Evolutionary conservation across 1,140 invertebrate species (phyloP).

Genomic region (Hyles euphorbiae): DNA sequence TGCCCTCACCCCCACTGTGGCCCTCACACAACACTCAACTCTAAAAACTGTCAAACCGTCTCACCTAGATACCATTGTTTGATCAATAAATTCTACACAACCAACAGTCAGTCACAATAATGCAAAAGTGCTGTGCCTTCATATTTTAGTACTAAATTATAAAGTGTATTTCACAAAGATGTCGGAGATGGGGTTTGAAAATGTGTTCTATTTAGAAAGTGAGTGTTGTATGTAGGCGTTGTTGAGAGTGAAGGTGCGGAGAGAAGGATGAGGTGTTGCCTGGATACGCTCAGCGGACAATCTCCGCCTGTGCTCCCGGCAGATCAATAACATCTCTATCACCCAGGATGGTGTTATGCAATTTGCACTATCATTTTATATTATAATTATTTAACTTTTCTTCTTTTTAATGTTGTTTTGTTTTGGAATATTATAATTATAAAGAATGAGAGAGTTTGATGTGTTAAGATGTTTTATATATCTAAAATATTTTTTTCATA

Average conservation of each 20-base stretch:
- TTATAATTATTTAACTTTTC: neutral
- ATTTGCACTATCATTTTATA: slow-evolving; percentile 5
- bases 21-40: slow-evolving; percentile 33
- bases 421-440: neutral
- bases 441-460: too few species aligned
- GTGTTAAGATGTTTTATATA: too few species aligned
- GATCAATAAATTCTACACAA: slow-evolving; percentile 54
- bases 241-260: slow-evolving; percentile 42
- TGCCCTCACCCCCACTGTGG: slow-evolving; percentile 50
- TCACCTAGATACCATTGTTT: slow-evolving; percentile 61
- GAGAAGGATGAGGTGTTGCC: slow-evolving; percentile 64
- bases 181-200: slow-evolving; percentile 73
- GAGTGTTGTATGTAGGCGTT: slow-evolving; percentile 44
- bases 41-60: slow-evolving; percentile 31
- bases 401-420: neutral
- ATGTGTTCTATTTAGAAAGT: slow-evolving; percentile 75
- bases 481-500: too few species aligned
- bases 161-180: slow-evolving; percentile 33
- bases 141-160: too few species aligned
- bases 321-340: slow-evolving; percentile 72
- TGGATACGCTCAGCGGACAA: slow-evolving; percentile 59
- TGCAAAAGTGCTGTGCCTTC: slow-evolving; percentile 34
- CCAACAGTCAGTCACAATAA: slow-evolving; percentile 40
- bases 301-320: slow-evolving; percentile 46
- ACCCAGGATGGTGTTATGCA: slow-evolving; percentile 63